Conservation (phyloP, 1,140 invertebrate species). For the Zelostemma sp. region DNA sequence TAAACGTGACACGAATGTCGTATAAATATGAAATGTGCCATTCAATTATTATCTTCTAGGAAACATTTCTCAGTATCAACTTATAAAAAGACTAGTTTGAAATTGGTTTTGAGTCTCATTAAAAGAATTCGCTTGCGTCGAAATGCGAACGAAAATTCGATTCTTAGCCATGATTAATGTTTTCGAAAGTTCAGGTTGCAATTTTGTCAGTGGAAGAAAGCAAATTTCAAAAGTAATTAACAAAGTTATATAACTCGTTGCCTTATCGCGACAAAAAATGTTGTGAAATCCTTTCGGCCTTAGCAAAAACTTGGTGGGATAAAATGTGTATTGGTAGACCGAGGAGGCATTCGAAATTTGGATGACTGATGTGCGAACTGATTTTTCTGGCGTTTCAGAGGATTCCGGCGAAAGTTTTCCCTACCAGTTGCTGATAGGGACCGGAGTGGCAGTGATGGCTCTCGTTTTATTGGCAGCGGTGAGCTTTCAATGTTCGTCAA, state of each 20-base stretch:
- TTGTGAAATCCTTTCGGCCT: too few relatives aligned
- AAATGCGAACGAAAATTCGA: background rate
- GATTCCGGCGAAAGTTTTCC: constrained; percentile 67
- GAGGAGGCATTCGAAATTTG: too few relatives aligned
- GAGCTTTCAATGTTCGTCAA: constrained; percentile 79
- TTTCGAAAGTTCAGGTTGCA: background rate
- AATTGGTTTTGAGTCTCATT: too few relatives aligned
- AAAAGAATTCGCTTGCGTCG: too few relatives aligned
- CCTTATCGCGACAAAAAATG: background rate
- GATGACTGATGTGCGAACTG: background rate
- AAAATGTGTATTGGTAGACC: too few relatives aligned
- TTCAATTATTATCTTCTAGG: too few relatives aligned
- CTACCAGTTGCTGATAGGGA: constrained; percentile 70
- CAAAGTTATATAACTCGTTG: background rate
- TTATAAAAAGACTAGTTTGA: too few relatives aligned
- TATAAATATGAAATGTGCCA: too few relatives aligned
- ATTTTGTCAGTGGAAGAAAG: background rate
- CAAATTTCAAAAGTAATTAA: background rate
- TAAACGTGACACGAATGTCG: too few relatives aligned
- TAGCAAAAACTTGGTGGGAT: too few relatives aligned
- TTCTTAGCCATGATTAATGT: background rate
- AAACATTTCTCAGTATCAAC: too few relatives aligned
- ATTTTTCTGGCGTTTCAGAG: constrained; percentile 51
- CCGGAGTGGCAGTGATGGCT: constrained; percentile 75
- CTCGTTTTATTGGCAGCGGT: constrained; percentile 77